phyloP scores from a whole-genome alignment of 2,888 invertebrate species.

The Agrotis exclamationis region DNA sequence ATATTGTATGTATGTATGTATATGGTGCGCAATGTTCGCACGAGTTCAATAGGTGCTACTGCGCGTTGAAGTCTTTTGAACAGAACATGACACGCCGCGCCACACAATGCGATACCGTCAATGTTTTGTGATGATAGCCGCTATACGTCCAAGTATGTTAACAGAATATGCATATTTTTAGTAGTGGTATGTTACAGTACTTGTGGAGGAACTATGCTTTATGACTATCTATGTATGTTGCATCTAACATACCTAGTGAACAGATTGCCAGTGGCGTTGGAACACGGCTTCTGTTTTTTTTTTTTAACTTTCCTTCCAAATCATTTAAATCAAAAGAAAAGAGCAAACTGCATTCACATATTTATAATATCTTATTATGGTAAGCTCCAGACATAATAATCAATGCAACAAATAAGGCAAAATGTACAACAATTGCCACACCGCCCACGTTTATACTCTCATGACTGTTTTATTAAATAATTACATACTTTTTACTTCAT shows the following conservation, averaged over 20 bases:
- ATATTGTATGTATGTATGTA: conserved; percentile 54
- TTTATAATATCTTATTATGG: conserved; percentile 30
- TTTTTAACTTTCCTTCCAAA: neutral
- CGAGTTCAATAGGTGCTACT: conserved; percentile 60
- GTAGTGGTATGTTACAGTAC: neutral
- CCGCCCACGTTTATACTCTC: conserved; percentile 61
- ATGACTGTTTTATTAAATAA: conserved; percentile 60
- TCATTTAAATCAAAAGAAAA: conserved; percentile 15
- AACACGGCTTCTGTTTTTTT: conserved; percentile 11
- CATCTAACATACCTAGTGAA: conserved; percentile 3
- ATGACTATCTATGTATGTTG: neutral
- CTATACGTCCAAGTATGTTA: neutral
- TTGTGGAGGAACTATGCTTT: neutral
- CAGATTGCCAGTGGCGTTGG: neutral
- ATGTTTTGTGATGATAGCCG: conserved; percentile 27
- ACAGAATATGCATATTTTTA: neutral
- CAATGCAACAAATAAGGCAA: conserved; percentile 57
- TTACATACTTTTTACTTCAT: conserved; percentile 58
- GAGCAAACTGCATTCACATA: conserved; percentile 22
- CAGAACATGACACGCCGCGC: conserved; percentile 40
- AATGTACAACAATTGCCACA: conserved; percentile 60
- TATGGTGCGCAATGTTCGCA: conserved; percentile 64
- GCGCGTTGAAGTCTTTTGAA: conserved; percentile 69
- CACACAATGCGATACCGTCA: conserved; percentile 28
- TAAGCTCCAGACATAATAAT: conserved; percentile 44